Base-by-base conservation (phyloP, 2,888 invertebrate species). In the Cataglyphis rosenhaueri region DNA sequence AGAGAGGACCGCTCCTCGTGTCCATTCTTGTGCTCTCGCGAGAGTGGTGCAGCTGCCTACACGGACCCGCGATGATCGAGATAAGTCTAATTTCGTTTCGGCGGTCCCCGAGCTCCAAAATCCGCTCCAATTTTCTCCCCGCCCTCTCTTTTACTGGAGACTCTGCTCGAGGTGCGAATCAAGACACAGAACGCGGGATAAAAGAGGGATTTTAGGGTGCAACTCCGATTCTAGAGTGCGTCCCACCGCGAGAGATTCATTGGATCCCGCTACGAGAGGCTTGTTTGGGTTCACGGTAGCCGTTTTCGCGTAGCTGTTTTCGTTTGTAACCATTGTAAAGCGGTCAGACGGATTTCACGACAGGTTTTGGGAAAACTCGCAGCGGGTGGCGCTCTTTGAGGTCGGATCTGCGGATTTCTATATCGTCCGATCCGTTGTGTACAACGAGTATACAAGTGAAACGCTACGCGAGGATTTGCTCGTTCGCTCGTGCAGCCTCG, bases 11-110 rank as follows among this genome's bases (percentile, higher is more conserved):
- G 71, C 74, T 84, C 78, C 44, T 64, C 64, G 73, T 64, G 71
- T 55, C 81, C 82, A 84, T 87, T 86, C 79, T 86, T 66, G 21
- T 32, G 59, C 25, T n/a, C 44, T 59, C 59, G 71, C 78, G 71
- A 29, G 48, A 35, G 32, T 12, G n/a, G 21, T 12, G 70, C 78
- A 79, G 78, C 78, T 79, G 78, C 9, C 78, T 48, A 71, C 81
- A 78, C 32, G 84, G 41, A 79, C 65, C 81, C 83, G 81, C 73
- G 94, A 94, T 94, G 91, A 90, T 88, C 84, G 74, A 92, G 94
- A 94, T 94, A 94, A 93, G 93, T 91, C 93, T 93, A 94, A 94
- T 94, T 94, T 94, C 91, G 87, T 86, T 87, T 78, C 87, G 84
- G 52, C 76, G 81, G 84, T n/a, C 52, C 86, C 86, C 88, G 88